Base-by-base conservation (phyloP, 1,140 invertebrate genomes). In the Zaprionus ghesquierei region DNA sequence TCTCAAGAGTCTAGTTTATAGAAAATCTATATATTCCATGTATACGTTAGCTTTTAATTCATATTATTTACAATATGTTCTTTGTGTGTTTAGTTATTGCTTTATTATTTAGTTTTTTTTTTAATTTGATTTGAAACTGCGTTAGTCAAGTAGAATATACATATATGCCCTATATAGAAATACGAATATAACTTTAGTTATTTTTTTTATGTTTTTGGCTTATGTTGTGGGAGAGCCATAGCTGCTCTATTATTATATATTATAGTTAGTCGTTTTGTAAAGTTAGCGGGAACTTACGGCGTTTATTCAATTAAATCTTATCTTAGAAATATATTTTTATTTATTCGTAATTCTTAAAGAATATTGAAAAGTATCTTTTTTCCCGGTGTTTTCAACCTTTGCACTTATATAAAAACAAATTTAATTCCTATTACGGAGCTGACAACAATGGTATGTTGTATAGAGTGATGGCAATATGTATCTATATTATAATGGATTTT, bases 51-150 rank as follows among this genome's bases (percentile, higher is more conserved):
- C 18, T 41, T 75, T 44, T 66, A 33, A 64, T 25, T 50, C 41
- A 20, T 18, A 5, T 50, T 29, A 27, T 20, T 41, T 56, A 31
- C 20, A 41, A 41, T 62, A 35, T 51, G 29, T 69, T 81, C 35
- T 77, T 53, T 69, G 20, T 46, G 46, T 75, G 56, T 84, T 70
- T 81, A 59, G 50, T 84, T 84, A 33, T 58, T 58, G 80, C 80
- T 82, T 82, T 72, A 55, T 82, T 44, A 61, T 63, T 70, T 68
- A 53, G 59, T 74, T 81, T 27, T 27, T 44, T 74, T 81, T 27
- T 27, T 44, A 56, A 66, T 31, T 66, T 33, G 3, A n/a, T n/a
- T 49, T 60, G 3, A 22, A 46, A 46, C 27, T 50, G 44, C 20
- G 64, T 70, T 68, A 53, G 59, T 81, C 77, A 9, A 22, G 63